Base-by-base conservation (phyloP, 2,113 vertebrate genomes). In the Coryphaenoides rupestris region DNA sequence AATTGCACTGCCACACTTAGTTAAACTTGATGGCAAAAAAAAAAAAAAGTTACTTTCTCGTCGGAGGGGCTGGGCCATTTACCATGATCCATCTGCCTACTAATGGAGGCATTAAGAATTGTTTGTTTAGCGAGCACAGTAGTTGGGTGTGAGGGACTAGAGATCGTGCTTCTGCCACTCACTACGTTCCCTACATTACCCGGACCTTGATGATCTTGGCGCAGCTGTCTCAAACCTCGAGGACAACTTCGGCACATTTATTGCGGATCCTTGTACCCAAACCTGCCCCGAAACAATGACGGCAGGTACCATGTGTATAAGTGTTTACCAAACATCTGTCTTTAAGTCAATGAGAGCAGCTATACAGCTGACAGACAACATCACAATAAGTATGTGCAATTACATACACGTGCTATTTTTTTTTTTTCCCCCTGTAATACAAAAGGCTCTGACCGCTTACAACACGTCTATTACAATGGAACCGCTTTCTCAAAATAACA, bases 131-230 rank as follows among this genome's bases (percentile, higher is more conserved):
- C 9, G 7, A 19, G 58, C 26, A 33, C 23, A n/a, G 24, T 16
- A 47, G 50, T 5, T 7, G 50, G 22, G 50, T 28, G 13, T 58
- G 17, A 40, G 9, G 19, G 2, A 50, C 19, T 52, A 13, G 52
- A 19, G 59, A 40, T 26, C n/a, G 15, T 55, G 47, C 56, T 28
- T 19, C 4, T 12, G 21, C 7, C 26, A 77, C 50, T 92, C 80
- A 95, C 94, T 90, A n/a, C 86, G 90, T 63, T 95, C 94, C 72
- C 91, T 94, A n/a, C 63, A 87, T 67, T 63, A 80, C 92, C 81
- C 94, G 94, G 66, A 94, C 92, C 88, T 93, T 94, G 53, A 95
- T 94, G 73, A 94, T 91, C 85, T 95, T 95, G 79, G 94, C 94
- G 94, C 94, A 68, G 95, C n/a, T n/a, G 86, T 4, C 55, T 85